Conservation (phyloP, 2,888 invertebrate species). For the Dasypolia templi region DNA sequence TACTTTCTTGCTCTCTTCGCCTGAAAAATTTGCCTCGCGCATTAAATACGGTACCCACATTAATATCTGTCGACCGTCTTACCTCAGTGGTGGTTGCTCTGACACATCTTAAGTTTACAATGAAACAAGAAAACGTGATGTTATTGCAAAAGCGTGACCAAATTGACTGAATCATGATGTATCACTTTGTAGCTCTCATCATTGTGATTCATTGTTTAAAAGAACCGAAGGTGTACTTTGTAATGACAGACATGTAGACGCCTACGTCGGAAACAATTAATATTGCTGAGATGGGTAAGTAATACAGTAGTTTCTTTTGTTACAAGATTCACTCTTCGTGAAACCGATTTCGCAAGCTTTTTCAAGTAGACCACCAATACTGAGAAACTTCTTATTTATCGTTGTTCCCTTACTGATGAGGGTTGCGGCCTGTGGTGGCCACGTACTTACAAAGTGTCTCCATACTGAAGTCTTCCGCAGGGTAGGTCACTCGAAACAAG, state of each 20-base stretch:
- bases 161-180: conserved; percentile 42
- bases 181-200: conserved; percentile 14
- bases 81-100: conserved; percentile 22
- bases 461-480: background rate
- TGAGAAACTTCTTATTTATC: background rate
- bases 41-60: background rate
- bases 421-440: background rate
- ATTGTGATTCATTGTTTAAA: conserved; percentile 40
- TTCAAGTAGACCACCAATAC: too few species aligned
- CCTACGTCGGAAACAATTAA: background rate
- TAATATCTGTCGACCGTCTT: conserved; percentile 5
- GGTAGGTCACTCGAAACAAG: background rate
- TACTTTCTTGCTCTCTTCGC: too few species aligned
- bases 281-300: background rate
- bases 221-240: conserved; percentile 4
- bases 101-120: conserved; percentile 49
- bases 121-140: conserved; percentile 43
- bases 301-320: too few species aligned
- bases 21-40: background rate
- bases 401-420: background rate
- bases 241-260: conserved; percentile 26
- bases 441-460: background rate
- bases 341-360: too few species aligned
- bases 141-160: conserved; percentile 39
- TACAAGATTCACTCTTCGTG: too few species aligned